Conservation (phyloP, 2,888 invertebrate genomes). For the Drosophila mimetica region DNA sequence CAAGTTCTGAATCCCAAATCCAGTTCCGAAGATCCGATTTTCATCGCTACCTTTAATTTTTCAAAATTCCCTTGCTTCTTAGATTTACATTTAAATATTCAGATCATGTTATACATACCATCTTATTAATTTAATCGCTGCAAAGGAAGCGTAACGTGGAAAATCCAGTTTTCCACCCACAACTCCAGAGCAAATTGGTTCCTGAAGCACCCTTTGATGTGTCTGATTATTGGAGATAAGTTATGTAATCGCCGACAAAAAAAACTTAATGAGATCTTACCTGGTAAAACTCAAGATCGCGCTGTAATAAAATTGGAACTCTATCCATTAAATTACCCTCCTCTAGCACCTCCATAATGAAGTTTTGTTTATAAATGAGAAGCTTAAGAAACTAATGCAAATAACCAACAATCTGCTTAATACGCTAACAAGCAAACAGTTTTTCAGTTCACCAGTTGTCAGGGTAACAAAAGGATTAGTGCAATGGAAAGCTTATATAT, state of each 20-base stretch:
- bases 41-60: no score
- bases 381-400: no score
- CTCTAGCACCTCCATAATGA: slow-evolving; percentile 91
- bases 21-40: no score
- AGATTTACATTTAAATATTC: no score
- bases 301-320: slow-evolving; percentile 91
- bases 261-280: slow-evolving; percentile 82
- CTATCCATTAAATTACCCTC: slow-evolving; percentile 95
- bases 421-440: slow-evolving; percentile 32
- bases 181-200: slow-evolving; percentile 91
- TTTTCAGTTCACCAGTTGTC: slow-evolving; percentile 20
- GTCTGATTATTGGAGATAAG: slow-evolving; percentile 83
- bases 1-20: no score
- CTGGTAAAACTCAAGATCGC: slow-evolving; percentile 94
- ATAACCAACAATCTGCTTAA: neutral
- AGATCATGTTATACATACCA: no score
- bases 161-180: slow-evolving; percentile 93
- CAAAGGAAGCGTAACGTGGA: slow-evolving; percentile 93
- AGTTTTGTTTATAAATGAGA: neutral
- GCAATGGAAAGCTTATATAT: neutral
- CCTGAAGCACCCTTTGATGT: slow-evolving; percentile 91
- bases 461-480: neutral
- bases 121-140: slow-evolving; percentile 92
- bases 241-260: neutral
- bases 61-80: no score